phyloP scores from a whole-genome alignment of 2,113 vertebrate species.

The Isichthys henryi region DNA sequence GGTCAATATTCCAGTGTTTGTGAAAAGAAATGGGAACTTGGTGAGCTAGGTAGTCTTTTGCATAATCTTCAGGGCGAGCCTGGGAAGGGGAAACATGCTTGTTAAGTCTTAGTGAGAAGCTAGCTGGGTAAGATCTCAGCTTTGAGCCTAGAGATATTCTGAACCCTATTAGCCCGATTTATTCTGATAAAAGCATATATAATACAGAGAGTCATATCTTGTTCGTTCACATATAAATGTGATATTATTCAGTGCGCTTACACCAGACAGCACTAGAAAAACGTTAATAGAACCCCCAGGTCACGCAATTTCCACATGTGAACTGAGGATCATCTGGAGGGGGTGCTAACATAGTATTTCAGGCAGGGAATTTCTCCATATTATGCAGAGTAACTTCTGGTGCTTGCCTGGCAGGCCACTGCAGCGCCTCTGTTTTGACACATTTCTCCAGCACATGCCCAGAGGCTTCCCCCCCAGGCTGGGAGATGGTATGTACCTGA shows the following conservation, averaged over 20 bases:
- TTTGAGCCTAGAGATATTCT: not conserved
- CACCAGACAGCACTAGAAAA: not conserved
- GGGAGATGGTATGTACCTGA: conserved; percentile 62
- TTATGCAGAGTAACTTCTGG: not conserved
- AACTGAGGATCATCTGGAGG: not conserved
- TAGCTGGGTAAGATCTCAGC: not conserved
- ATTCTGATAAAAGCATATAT: not conserved
- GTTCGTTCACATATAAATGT: not conserved
- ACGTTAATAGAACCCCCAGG: not conserved
- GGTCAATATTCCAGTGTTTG: conserved; percentile 96
- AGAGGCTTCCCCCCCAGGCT: not conserved
- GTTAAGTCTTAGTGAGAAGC: not conserved
- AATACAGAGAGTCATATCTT: not conserved
- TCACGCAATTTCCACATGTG: not conserved
- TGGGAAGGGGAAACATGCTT: conserved; percentile 45
- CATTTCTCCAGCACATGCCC: not conserved
- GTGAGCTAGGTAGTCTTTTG: conserved; percentile 79
- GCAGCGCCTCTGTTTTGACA: not conserved
- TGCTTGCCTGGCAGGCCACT: not conserved
- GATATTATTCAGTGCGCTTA: not conserved
- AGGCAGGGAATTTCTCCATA: not conserved
- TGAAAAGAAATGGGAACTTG: conserved; percentile 95
- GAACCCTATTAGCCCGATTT: not conserved
- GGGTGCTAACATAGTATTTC: not conserved
- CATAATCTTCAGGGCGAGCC: conserved; percentile 90